phyloP scores from a whole-genome alignment of 1,140 invertebrate species.

The Hypothenemus hampei region DNA sequence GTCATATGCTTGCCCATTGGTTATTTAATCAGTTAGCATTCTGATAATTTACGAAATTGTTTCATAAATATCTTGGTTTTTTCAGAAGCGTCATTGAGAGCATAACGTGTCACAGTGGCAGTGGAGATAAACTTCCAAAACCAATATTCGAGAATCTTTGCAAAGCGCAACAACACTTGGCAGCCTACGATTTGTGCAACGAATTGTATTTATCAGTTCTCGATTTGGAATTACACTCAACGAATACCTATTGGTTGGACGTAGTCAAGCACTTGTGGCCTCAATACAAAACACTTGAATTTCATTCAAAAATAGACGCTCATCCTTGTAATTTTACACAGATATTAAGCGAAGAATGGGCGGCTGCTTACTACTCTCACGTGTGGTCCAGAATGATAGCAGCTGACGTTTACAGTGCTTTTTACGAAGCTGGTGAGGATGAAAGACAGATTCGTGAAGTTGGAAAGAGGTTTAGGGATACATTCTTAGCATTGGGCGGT shows the following conservation, averaged over 20 bases:
- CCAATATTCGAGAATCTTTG: constrained; percentile 61
- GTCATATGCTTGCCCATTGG: constrained; percentile 78
- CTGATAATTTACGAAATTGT: background rate
- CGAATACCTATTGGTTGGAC: constrained; percentile 73
- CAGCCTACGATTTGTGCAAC: constrained; percentile 70
- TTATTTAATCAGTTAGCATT: constrained; percentile 58
- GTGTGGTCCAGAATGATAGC: constrained; percentile 84
- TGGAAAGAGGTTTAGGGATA: constrained; percentile 72
- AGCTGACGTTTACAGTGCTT: constrained; percentile 82
- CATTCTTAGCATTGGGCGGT: constrained; percentile 80
- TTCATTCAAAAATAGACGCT: constrained; percentile 65
- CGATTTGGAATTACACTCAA: constrained; percentile 79
- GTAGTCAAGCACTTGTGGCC: constrained; percentile 73
- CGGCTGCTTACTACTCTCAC: constrained; percentile 69
- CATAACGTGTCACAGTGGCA: constrained; percentile 70
- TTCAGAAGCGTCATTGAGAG: constrained; percentile 53
- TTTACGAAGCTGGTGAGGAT: constrained; percentile 61
- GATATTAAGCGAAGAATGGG: constrained; percentile 67
- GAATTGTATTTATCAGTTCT: constrained; percentile 78
- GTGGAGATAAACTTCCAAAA: constrained; percentile 62
- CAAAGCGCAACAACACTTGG: constrained; percentile 64
- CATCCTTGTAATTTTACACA: constrained; percentile 75
- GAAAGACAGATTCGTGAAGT: constrained; percentile 51
- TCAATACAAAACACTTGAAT: constrained; percentile 65
- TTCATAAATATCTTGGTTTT: background rate